Evolutionary conservation across 2,888 invertebrate species (phyloP).

Genomic region (Taphrorychus bicolor): DNA sequence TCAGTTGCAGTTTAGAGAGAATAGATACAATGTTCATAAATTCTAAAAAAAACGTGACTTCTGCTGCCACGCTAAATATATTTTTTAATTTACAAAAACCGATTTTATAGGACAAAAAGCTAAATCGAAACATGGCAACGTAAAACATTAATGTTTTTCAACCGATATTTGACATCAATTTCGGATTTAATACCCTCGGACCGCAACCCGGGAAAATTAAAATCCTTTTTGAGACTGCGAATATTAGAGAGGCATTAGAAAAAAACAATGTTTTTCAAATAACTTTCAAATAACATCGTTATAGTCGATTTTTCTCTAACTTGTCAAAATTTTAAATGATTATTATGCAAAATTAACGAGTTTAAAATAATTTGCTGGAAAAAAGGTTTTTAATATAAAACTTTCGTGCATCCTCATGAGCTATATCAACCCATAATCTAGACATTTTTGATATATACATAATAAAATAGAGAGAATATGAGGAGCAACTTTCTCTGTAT

Average conservation of each 20-base stretch:
- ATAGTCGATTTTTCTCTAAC: not conserved
- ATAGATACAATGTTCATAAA: no score
- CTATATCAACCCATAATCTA: not conserved
- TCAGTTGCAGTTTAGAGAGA: no score
- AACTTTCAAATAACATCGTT: not conserved
- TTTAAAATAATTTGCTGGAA: not conserved
- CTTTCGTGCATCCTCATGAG: not conserved
- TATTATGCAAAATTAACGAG: not conserved
- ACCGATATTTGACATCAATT: not conserved
- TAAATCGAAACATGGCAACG: not conserved
- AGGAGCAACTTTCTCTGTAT: slow-evolving; percentile 8
- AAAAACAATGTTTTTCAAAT: not conserved
- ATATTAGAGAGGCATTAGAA: not conserved
- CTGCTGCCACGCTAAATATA: no score
- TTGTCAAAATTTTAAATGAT: not conserved
- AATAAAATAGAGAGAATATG: slow-evolving; percentile 1
- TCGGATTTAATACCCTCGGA: not conserved
- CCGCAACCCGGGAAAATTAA: not conserved
- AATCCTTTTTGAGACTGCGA: not conserved
- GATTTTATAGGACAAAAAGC: not conserved
- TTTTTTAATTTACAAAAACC: not conserved
- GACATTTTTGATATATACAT: not conserved
- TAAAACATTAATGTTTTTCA: not conserved
- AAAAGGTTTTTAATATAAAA: not conserved
- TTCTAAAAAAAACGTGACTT: no score